A percentile compares a stretch with the other conserved stretches of the same genome.
Evolutionary conservation across 2,113 vertebrate genomes (phyloP).

Genomic region (Taurulus bubalis): DNA sequence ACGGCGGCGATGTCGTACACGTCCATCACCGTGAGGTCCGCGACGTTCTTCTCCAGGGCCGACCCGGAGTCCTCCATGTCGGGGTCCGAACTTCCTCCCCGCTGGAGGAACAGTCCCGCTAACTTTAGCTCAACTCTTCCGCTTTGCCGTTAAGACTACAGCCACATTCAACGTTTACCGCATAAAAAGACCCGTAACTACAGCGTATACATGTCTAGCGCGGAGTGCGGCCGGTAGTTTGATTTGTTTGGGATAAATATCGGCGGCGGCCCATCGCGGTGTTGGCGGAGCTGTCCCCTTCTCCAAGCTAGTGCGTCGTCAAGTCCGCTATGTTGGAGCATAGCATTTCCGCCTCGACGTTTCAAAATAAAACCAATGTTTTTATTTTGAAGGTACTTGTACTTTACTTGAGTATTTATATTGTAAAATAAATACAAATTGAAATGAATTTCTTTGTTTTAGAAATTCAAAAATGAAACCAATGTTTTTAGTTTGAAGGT

Average conservation of each 20-base stretch:
- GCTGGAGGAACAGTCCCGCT: conserved; percentile 28
- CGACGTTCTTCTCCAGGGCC: conserved; percentile 94
- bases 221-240: not conserved
- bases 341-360: not conserved
- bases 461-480: too few species aligned
- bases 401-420: too few species aligned
- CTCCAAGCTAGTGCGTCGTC: not conserved
- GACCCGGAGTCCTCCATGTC: conserved; percentile 86
- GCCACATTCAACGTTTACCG: not conserved
- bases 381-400: too few species aligned
- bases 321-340: not conserved
- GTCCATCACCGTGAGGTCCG: conserved; percentile 97
- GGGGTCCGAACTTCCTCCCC: conserved; percentile 62
- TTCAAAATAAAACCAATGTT: conserved; percentile 53
- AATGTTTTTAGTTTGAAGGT: too few species aligned
- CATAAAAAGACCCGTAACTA: not conserved
- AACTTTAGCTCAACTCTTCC: conserved; percentile 26
- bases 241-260: conserved; percentile 39
- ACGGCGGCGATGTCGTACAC: conserved; percentile 97
- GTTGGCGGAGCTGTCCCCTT: conserved; percentile 16
- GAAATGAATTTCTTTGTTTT: too few species aligned
- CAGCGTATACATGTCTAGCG: not conserved
- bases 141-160: not conserved
- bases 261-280: conserved; percentile 64
- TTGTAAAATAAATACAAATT: too few species aligned